phyloP scores from a whole-genome alignment of 2,113 vertebrate genomes.

The Panurus biarmicus region DNA sequence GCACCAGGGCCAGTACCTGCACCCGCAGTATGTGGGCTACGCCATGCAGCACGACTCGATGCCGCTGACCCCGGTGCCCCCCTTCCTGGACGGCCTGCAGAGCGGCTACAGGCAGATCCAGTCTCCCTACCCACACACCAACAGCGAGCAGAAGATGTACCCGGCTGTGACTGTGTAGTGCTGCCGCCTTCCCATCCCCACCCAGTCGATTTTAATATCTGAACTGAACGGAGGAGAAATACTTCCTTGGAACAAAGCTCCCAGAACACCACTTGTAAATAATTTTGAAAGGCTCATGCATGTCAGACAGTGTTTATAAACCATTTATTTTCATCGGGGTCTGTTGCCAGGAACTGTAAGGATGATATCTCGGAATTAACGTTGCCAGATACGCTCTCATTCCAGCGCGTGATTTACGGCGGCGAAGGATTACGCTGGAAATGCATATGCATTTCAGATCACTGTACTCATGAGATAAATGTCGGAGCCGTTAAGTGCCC shows the following conservation, averaged over 20 bases:
- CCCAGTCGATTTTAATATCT: not conserved
- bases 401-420: constrained; percentile 27
- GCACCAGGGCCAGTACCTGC: constrained; percentile 92
- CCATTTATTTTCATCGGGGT: constrained; percentile 11
- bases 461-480: not conserved
- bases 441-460: not conserved
- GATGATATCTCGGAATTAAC: constrained; percentile 16
- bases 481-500: constrained; percentile 58
- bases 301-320: constrained; percentile 32
- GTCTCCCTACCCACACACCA: constrained; percentile 81
- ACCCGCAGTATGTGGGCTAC: constrained; percentile 91
- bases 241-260: not conserved
- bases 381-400: constrained; percentile 40
- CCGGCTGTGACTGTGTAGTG: constrained; percentile 88
- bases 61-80: constrained; percentile 73
- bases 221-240: not conserved
- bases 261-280: constrained; percentile 19
- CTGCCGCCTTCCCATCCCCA: not conserved
- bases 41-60: constrained; percentile 78
- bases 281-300: not conserved
- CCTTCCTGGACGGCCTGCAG: constrained; percentile 83
- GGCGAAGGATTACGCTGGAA: not conserved
- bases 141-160: constrained; percentile 86
- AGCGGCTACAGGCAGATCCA: constrained; percentile 86
- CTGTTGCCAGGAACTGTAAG: constrained; percentile 7